A percentile compares a stretch with the other conserved stretches of the same genome.
phyloP scores from a whole-genome alignment of 1,140 invertebrate species.

The Drosophila guanche region DNA sequence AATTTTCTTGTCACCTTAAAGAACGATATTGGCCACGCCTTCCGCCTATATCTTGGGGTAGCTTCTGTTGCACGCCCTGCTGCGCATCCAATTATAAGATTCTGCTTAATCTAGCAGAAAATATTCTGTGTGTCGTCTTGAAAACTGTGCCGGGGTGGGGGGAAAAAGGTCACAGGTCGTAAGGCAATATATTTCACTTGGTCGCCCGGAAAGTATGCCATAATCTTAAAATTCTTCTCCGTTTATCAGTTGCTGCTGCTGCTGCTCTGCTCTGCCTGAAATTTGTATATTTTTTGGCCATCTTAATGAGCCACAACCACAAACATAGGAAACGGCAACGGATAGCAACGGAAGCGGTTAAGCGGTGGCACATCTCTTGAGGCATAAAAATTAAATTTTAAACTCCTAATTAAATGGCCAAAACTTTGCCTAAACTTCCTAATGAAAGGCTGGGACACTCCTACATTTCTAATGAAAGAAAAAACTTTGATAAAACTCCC shows the following conservation, averaged over 20 bases:
- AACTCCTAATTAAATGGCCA: too few species aligned
- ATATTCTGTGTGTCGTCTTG: conserved; percentile 2
- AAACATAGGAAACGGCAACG: background rate
- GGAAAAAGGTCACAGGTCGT: conserved; percentile 5
- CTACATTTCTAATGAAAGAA: conserved; percentile 44
- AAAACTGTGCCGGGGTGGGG: conserved; percentile 22
- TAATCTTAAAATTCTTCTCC: conserved; percentile 45
- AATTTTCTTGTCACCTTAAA: too few species aligned
- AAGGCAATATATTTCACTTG: conserved; percentile 39
- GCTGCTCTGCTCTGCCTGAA: background rate
- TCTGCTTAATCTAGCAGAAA: conserved; percentile 64
- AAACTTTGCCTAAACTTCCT: too few species aligned
- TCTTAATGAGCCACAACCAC: conserved; percentile 40
- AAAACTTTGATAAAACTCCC: conserved; percentile 17
- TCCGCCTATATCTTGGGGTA: too few species aligned
- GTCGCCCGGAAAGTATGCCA: conserved; percentile 37
- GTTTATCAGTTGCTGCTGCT: conserved; percentile 32
- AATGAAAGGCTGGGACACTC: conserved; percentile 2
- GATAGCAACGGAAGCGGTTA: too few species aligned
- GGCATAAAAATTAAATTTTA: too few species aligned
- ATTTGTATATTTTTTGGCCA: background rate
- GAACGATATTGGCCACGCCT: too few species aligned
- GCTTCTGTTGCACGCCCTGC: conserved; percentile 17
- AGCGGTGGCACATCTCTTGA: too few species aligned
- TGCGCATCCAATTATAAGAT: conserved; percentile 57